Conservation (phyloP, 2,113 vertebrate species). For the Picathartes gymnocephalus region DNA sequence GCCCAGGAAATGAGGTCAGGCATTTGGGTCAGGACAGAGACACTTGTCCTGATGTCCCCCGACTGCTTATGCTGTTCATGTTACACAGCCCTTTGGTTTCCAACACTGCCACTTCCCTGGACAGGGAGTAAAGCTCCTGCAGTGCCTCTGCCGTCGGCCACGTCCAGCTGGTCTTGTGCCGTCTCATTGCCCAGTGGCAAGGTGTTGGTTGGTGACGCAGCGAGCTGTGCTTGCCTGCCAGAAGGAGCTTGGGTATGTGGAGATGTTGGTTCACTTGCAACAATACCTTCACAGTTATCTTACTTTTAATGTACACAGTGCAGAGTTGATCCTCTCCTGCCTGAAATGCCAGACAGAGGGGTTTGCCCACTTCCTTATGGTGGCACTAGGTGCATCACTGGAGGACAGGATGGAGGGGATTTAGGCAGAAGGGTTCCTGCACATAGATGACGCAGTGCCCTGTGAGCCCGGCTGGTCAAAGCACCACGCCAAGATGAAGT, state of each 20-base stretch:
- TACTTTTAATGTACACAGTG: rapidly evolving
- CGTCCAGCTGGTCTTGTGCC: rapidly evolving
- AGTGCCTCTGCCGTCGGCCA: not conserved
- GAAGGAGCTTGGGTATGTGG: not conserved
- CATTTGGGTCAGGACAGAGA: not conserved
- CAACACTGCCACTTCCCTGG: rapidly evolving
- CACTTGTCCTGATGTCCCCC: not conserved
- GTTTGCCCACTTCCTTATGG: not conserved
- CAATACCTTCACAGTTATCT: not conserved
- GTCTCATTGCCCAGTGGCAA: not conserved
- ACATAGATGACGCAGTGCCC: too few relatives aligned
- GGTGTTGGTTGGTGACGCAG: not conserved
- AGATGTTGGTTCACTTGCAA: not conserved
- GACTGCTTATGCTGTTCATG: not conserved
- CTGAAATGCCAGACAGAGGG: not conserved
- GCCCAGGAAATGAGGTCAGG: not conserved
- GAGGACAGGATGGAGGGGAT: not conserved
- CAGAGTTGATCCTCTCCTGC: not conserved
- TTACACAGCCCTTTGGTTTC: not conserved
- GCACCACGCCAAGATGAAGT: too few relatives aligned
- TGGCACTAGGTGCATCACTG: not conserved
- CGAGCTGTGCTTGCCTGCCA: not conserved
- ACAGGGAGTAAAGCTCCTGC: not conserved
- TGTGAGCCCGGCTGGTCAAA: too few relatives aligned
- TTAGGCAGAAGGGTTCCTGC: not conserved